A percentile compares a stretch with the other conserved stretches of the same genome.
phyloP scores from a whole-genome alignment of 2,888 invertebrate species.

The Lithosia quadra region DNA sequence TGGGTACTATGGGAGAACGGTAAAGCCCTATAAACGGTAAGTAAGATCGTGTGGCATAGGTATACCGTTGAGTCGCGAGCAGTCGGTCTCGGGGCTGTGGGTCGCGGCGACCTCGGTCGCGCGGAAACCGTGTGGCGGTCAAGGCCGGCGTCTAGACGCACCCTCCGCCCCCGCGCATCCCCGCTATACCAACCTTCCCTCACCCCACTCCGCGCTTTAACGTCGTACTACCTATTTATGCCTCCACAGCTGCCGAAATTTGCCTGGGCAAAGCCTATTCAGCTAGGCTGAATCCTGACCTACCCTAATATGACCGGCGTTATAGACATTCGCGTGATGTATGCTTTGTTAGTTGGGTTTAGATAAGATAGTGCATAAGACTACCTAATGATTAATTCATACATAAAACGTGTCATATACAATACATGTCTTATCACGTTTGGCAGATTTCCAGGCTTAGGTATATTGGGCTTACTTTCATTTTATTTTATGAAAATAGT shows the following conservation, averaged over 20 bases:
- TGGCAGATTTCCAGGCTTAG: slow-evolving; percentile 33
- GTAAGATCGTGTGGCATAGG: slow-evolving; percentile 33
- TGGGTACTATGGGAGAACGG: background rate
- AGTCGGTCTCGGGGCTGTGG: slow-evolving; percentile 81
- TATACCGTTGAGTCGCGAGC: slow-evolving; percentile 52
- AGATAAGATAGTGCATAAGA: slow-evolving; percentile 33
- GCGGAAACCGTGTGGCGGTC: slow-evolving; percentile 84
- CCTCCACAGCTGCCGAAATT: slow-evolving; percentile 66
- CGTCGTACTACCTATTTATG: slow-evolving; percentile 71
- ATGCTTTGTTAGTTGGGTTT: slow-evolving; percentile 34
- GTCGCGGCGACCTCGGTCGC: slow-evolving; percentile 78
- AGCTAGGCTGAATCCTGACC: slow-evolving; percentile 64
- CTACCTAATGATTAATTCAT: slow-evolving; percentile 13
- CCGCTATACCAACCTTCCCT: slow-evolving; percentile 50
- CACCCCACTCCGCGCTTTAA: slow-evolving; percentile 45
- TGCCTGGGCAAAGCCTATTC: slow-evolving; percentile 68
- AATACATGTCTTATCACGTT: slow-evolving; percentile 19
- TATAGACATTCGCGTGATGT: slow-evolving; percentile 8
- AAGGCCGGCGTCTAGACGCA: slow-evolving; percentile 84
- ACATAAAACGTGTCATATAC: slow-evolving; percentile 20
- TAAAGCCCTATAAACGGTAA: slow-evolving; percentile 20
- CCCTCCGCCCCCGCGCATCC: slow-evolving; percentile 62
- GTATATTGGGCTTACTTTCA: slow-evolving; percentile 23
- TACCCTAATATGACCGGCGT: slow-evolving; percentile 53
- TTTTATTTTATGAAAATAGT: slow-evolving; percentile 16